Base-by-base conservation (phyloP, 2,113 vertebrate species). In the Callorhinus ursinus region DNA sequence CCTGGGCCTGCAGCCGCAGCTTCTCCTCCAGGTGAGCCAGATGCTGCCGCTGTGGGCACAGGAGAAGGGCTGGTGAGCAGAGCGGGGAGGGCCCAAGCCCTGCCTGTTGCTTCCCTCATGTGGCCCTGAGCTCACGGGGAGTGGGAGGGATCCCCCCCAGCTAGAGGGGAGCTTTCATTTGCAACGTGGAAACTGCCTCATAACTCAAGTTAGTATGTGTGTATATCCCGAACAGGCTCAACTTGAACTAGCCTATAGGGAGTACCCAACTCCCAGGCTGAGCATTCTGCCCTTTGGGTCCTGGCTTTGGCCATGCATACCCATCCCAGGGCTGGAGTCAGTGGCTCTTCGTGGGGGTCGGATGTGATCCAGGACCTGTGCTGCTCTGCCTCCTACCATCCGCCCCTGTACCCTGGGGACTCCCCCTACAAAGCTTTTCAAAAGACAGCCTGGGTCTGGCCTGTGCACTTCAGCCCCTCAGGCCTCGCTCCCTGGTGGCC, bases 1-100 rank as follows among this genome's bases (percentile, higher is more conserved):
- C 99, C 96, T 99, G 99, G 0, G 98, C 98, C 96, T 99, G 82
- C 13, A 98, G 98, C 71, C 99, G 98, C 59, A 99, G 98, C 98
- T 99, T 99, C 98, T 99, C 99, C 97, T 99, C 99, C 63, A 99
- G 89, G 46, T 99, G 98, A 1, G 98, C 98, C n/a, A 99, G 94
- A 13, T 93, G 98, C 89, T 99, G 99, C 98, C 99, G 99, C 99
- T 99, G 98, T 77, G 71, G 88, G 80, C 14, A 42, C 0, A 59
- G 7, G 4, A 36, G 55, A 81, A 1, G 76, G 76, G 76, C 19
- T 0, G 21, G 4, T 65, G 51, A 21, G 61, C 33, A 12, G 1
- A 22, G 18, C 42, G 33, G 26, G 26, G 8, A 21, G 53, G 26
- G 4, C 19, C 42, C 3, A 6, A 7, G 11, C 39, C 46, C 61